Evolutionary conservation across 2,888 invertebrate species (phyloP).

Genomic region (Tenthredo mesomela): DNA sequence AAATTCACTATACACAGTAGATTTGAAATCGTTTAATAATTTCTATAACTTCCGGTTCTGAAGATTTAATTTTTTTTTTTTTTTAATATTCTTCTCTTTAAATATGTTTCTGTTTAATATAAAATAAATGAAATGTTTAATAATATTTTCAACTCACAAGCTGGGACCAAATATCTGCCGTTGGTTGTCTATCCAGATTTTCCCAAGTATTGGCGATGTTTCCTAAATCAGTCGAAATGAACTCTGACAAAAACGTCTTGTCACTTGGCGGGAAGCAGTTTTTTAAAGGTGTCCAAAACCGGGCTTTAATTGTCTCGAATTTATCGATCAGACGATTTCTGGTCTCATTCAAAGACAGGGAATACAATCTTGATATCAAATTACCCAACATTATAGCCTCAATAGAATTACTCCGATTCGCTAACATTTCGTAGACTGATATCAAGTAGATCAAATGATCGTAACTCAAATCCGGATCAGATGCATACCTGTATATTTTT

Average conservation of each 20-base stretch:
- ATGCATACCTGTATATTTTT: conserved; percentile 31
- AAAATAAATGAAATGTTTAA: not conserved
- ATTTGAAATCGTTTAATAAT: too few relatives aligned
- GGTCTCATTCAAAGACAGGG: conserved; percentile 64
- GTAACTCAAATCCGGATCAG: conserved; percentile 66
- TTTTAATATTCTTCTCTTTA: too few relatives aligned
- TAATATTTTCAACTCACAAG: conserved; percentile 16
- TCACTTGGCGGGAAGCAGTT: conserved; percentile 54
- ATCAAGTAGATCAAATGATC: conserved; percentile 68
- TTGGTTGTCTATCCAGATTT: conserved; percentile 8
- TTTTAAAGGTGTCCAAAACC: conserved; percentile 57
- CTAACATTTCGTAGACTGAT: conserved; percentile 63
- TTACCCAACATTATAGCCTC: conserved; percentile 66
- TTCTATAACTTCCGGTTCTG: too few relatives aligned
- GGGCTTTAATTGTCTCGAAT: conserved; percentile 39
- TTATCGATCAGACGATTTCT: conserved; percentile 59
- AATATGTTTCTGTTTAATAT: too few relatives aligned
- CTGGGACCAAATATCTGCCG: conserved; percentile 20
- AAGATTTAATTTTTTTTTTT: not conserved
- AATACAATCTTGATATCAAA: conserved; percentile 69
- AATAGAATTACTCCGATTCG: conserved; percentile 62
- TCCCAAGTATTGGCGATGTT: conserved; percentile 35
- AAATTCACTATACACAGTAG: not conserved
- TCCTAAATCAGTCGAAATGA: not conserved
- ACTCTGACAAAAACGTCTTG: conserved; percentile 33